phyloP scores from a whole-genome alignment of 2,888 invertebrate genomes.

The Heteropelma amictum region DNA sequence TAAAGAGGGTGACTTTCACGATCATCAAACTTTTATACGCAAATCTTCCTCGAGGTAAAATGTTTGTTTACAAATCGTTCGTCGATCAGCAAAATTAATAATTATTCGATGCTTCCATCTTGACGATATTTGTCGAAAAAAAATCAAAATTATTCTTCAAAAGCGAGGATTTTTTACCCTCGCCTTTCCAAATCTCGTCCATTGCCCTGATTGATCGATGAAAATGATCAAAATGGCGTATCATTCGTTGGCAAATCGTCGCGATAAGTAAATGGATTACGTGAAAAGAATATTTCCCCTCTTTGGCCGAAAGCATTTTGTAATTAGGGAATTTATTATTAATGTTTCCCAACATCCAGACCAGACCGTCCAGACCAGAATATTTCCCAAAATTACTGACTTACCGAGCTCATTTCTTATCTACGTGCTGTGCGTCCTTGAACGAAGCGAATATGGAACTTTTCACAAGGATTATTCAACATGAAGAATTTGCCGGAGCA shows the following conservation, averaged over 20 bases:
- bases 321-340: background rate
- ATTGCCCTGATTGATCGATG: too few species aligned
- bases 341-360: background rate
- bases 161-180: too few species aligned
- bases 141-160: background rate
- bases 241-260: too few species aligned
- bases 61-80: too few species aligned
- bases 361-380: too few species aligned
- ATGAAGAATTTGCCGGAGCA: background rate
- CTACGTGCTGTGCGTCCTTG: background rate
- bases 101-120: too few species aligned
- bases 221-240: too few species aligned
- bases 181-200: too few species aligned
- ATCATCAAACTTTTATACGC: background rate
- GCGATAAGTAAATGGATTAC: too few species aligned
- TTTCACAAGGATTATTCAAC: background rate
- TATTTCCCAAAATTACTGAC: background rate
- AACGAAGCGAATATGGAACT: background rate
- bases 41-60: too few species aligned
- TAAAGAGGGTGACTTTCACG: slow-evolving; percentile 31
- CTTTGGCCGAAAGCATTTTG: too few species aligned
- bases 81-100: too few species aligned
- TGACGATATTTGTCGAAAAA: background rate
- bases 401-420: background rate
- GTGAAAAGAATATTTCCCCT: background rate